Base-by-base conservation (phyloP, 2,113 vertebrate genomes). In the Onychostruthus taczanowskii region DNA sequence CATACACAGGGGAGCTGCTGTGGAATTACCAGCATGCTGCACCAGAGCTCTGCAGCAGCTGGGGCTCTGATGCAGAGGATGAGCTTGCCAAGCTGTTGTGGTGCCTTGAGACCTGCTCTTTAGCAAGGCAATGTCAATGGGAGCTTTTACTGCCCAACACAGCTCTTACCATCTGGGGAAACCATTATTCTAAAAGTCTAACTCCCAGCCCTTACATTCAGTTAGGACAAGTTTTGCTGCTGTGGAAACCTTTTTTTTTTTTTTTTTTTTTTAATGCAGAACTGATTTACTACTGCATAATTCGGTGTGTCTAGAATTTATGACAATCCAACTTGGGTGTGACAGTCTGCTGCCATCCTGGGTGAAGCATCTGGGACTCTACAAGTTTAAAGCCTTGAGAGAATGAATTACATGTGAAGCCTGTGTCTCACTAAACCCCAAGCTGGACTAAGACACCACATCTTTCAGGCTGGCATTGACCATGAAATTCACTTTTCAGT, bases 81-180 rank as follows among this genome's bases (percentile, higher is more conserved):
- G 2, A 77, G 63, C 16, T 74, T 43, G 43, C 53, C 67, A 47
- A 24, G 55, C 58, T 90, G 50, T 21, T 31, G 15, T 26, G 49
- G 55, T 55, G 39, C 64, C 79, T 73, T 83, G 78, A 90, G 93
- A 93, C 89, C 39, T 83, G 67, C 63, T 80, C 78, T 93, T 94
- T 56, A 85, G 43, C 39, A 77, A 66, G 63, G 50, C 58, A 85
- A 76, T 8, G 4, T 39, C 84, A 91, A 43, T 4, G 0, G 27
- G 50, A 95, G 56, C 46, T 80, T 84, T 85, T 43, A 69, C 55
- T 74, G 39, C 43, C 55, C 81, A 46, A 1, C 31, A 33, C 47
- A 88, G 74, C 46, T 49, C 30, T 50, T 21, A 11, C 43, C 56
- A 83, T 44, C 70, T 80, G 43, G 69, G 53, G 46, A 83, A 89